These are phyloP conservation scores for Lasioglossum baleicum DNA, from an alignment of 1,140 invertebrate species.

Conservation along the genomic window DNA sequence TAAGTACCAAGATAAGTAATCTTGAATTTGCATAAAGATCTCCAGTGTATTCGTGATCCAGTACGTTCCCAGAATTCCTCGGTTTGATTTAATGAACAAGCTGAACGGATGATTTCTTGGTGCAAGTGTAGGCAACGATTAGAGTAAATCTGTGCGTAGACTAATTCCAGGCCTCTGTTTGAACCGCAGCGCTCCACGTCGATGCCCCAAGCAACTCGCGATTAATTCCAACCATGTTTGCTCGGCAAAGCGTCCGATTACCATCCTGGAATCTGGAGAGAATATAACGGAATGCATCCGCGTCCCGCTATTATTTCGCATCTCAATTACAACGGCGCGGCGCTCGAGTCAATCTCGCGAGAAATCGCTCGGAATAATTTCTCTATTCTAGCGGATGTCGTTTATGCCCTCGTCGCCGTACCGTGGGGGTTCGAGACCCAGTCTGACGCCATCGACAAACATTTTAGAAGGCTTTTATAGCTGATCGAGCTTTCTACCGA, in stretches of 20 bases:
- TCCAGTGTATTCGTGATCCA: too few relatives aligned
- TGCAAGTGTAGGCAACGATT: background rate
- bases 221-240: slow-evolving; percentile 18
- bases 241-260: slow-evolving; percentile 10
- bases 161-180: background rate
- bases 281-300: slow-evolving; percentile 22
- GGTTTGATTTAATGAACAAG: too few relatives aligned
- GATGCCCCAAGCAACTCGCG: background rate
- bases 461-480: background rate
- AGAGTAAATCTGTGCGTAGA: background rate
- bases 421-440: background rate
- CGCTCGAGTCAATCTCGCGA: slow-evolving; percentile 17
- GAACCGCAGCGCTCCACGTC: background rate
- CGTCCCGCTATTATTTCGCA: slow-evolving; percentile 23
- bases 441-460: slow-evolving; percentile 1
- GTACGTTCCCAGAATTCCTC: too few relatives aligned
- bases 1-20: too few relatives aligned
- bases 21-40: too few relatives aligned
- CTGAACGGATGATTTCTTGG: background rate
- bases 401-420: background rate
- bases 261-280: background rate
- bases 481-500: background rate
- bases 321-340: slow-evolving; percentile 31
- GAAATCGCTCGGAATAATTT: slow-evolving; percentile 45
- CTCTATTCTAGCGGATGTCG: slow-evolving; percentile 15